Conservation (phyloP, 2,888 invertebrate species). For the Parapristionchus giblindavisi region DNA sequence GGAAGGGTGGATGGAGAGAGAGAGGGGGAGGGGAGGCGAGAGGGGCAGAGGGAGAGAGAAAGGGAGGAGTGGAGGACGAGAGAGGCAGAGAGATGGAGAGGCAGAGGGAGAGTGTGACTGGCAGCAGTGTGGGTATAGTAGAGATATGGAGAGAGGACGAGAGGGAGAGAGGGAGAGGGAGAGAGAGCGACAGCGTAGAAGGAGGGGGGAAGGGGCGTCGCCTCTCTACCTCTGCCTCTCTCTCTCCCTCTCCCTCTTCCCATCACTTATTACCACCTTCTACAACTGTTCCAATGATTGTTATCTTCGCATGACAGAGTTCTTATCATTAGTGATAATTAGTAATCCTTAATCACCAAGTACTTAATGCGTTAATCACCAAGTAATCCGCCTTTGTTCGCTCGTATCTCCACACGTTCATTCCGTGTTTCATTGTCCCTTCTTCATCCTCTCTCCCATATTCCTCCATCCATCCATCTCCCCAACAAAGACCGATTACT, state of each 20-base stretch:
- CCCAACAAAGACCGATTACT: too few relatives aligned
- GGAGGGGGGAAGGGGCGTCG: neutral
- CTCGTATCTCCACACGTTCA: too few relatives aligned
- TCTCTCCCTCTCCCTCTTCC: neutral
- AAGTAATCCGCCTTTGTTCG: too few relatives aligned
- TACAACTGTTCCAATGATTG: constrained; percentile 31
- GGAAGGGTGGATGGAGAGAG: constrained; percentile 15
- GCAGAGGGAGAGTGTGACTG: neutral
- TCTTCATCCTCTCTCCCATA: too few relatives aligned
- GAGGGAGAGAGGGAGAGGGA: constrained; percentile 9
- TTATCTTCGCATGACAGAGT: too few relatives aligned
- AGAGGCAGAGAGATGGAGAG: neutral
- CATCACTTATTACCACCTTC: constrained; percentile 30
- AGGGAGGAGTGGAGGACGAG: constrained; percentile 32
- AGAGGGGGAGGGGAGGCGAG: constrained; percentile 18
- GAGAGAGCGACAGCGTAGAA: too few relatives aligned
- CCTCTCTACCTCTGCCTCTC: neutral
- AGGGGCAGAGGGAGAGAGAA: constrained; percentile 30
- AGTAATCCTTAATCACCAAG: too few relatives aligned
- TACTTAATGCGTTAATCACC: too few relatives aligned
- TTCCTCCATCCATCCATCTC: too few relatives aligned
- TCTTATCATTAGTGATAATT: too few relatives aligned
- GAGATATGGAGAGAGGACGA: neutral
- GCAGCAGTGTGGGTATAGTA: neutral
- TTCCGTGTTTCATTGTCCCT: too few relatives aligned